These are phyloP conservation scores for Tipula unca DNA, from an alignment of 2,888 invertebrate species.

Conservation along the genomic window DNA sequence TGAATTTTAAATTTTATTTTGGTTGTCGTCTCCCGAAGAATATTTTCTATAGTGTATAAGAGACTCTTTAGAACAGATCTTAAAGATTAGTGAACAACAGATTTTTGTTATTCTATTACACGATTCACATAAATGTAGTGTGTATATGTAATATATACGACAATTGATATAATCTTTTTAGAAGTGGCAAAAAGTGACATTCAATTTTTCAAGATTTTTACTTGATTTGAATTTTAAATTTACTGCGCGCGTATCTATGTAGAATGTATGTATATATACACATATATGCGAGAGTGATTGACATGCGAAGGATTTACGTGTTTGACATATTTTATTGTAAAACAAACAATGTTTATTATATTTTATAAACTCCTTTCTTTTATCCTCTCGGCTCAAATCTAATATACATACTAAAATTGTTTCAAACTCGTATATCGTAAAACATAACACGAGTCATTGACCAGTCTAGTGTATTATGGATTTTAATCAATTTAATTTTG, in stretches of 20 bases:
- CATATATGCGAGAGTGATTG: background rate
- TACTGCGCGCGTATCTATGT: background rate
- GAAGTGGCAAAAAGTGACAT: background rate
- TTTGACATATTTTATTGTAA: background rate
- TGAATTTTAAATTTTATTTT: conserved; percentile 3
- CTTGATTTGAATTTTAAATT: background rate
- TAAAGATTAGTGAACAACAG: background rate
- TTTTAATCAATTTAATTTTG: background rate
- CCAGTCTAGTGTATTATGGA: background rate
- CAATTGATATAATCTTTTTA: background rate
- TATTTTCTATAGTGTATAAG: background rate
- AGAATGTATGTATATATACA: background rate
- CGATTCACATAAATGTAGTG: background rate
- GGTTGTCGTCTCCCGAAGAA: background rate
- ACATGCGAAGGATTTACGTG: background rate
- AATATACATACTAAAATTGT: background rate
- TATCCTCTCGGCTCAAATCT: no score
- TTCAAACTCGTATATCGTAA: background rate
- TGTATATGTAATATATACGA: background rate
- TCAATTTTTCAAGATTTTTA: background rate
- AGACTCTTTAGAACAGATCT: background rate
- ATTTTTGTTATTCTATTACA: background rate
- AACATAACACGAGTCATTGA: background rate
- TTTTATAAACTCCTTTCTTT: no score
- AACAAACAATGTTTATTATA: background rate